Conservation (phyloP, 2,888 invertebrate genomes). For the Machimus rusticus region DNA sequence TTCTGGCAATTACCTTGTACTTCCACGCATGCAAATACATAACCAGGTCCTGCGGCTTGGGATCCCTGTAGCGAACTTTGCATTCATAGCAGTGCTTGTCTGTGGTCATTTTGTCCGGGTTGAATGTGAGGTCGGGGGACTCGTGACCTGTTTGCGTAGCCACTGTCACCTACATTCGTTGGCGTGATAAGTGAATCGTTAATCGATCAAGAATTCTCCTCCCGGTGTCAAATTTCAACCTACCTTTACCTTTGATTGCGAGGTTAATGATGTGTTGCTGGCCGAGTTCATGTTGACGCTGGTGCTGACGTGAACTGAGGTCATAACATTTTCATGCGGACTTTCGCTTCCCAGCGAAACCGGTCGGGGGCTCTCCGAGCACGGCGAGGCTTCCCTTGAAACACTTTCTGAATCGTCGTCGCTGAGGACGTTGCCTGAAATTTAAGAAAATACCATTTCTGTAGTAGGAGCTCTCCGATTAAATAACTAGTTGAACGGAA, state of each 20-base stretch:
- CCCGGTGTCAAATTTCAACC: not conserved
- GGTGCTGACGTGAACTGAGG: slow-evolving; percentile 55
- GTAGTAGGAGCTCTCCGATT: not conserved
- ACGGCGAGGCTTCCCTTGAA: slow-evolving; percentile 76
- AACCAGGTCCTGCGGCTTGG: slow-evolving; percentile 87
- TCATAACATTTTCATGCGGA: slow-evolving; percentile 61
- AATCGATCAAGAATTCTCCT: slow-evolving; percentile 1
- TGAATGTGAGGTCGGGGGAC: slow-evolving; percentile 71
- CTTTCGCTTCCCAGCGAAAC: slow-evolving; percentile 51
- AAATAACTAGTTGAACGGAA: not conserved
- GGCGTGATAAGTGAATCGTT: not conserved
- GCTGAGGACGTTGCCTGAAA: slow-evolving; percentile 58
- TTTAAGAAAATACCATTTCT: not conserved
- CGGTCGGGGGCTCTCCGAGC: slow-evolving; percentile 69
- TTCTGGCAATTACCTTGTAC: slow-evolving; percentile 71
- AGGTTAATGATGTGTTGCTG: slow-evolving; percentile 38
- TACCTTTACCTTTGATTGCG: slow-evolving; percentile 45
- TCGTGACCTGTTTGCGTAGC: slow-evolving; percentile 88
- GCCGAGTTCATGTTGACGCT: slow-evolving; percentile 5
- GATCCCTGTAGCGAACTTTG: slow-evolving; percentile 89
- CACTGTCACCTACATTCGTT: slow-evolving; percentile 60
- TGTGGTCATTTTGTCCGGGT: slow-evolving; percentile 75
- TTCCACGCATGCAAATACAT: slow-evolving; percentile 98
- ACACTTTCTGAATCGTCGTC: slow-evolving; percentile 73
- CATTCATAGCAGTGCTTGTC: slow-evolving; percentile 94